Percentiles rank a stretch among this genome's conserved stretches.
These are phyloP conservation scores for Opisthocomus hoazin DNA, from an alignment of 2,113 vertebrate species.

Conservation along the genomic window DNA sequence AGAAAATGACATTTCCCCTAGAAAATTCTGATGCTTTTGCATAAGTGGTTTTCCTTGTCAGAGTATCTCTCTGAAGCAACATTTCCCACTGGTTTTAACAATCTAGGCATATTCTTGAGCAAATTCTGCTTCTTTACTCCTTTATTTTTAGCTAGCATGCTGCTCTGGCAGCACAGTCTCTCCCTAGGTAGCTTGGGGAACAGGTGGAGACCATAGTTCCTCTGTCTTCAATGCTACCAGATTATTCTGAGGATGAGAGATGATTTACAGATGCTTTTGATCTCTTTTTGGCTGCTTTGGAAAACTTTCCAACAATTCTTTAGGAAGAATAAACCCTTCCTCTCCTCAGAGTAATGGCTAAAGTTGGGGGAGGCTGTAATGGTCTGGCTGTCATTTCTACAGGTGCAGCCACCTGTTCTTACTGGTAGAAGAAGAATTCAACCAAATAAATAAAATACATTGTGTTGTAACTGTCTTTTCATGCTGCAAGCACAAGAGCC, in stretches of 20 bases:
- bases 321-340: background rate
- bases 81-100: constrained; percentile 2
- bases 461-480: background rate
- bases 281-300: background rate
- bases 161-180: background rate
- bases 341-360: background rate
- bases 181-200: background rate
- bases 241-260: background rate
- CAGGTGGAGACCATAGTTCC: background rate
- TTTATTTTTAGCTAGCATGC: background rate
- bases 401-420: background rate
- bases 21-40: constrained; percentile 13
- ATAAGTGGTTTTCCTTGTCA: constrained; percentile 1
- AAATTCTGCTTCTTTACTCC: background rate
- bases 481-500: background rate
- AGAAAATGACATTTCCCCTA: background rate
- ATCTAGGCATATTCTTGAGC: background rate
- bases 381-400: background rate
- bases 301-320: background rate
- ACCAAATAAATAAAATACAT: background rate
- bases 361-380: background rate
- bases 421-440: background rate
- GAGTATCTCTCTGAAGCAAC: background rate
- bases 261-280: background rate
- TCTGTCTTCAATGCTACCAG: background rate